Percentiles rank a stretch among this genome's conserved stretches.
Conservation (phyloP, 2,797 vertebrate species). For the Rhinoraja longicauda region DNA sequence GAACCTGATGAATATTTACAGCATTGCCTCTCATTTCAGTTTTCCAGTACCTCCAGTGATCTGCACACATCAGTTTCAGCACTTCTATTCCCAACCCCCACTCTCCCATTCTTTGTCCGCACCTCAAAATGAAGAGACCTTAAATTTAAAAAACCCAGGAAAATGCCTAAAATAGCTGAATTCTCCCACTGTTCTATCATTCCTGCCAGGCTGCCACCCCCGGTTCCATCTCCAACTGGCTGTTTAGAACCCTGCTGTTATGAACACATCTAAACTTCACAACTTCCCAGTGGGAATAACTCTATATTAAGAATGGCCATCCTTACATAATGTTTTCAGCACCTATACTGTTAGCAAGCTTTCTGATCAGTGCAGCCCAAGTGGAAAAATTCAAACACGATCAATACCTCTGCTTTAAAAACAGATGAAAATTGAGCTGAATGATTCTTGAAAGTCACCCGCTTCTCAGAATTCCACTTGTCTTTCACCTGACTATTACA, state of each 20-base stretch:
- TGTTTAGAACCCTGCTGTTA: not conserved
- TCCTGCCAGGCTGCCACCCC: not conserved
- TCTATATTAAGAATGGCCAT: not conserved
- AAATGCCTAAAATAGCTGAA: not conserved
- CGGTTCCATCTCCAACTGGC: not conserved
- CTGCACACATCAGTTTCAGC: no score
- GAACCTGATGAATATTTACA: no score
- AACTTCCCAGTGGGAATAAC: not conserved
- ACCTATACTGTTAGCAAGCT: not conserved
- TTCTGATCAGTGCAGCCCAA: not conserved
- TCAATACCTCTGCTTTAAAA: no score
- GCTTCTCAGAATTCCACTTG: not conserved
- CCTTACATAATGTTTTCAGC: no score
- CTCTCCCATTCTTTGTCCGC: no score
- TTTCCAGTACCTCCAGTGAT: no score
- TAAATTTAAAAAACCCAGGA: no score
- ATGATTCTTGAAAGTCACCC: not conserved
- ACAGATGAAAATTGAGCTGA: not conserved
- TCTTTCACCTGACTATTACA: no score
- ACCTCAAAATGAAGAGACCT: no score
- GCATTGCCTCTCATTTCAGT: no score
- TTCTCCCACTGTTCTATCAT: not conserved
- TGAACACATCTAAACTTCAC: not conserved
- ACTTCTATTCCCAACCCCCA: no score
- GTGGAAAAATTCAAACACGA: not conserved